A percentile compares a stretch with the other conserved stretches of the same genome.
Evolutionary conservation across 1,140 invertebrate genomes (phyloP).

Genomic region (Drosophila ironensis): DNA sequence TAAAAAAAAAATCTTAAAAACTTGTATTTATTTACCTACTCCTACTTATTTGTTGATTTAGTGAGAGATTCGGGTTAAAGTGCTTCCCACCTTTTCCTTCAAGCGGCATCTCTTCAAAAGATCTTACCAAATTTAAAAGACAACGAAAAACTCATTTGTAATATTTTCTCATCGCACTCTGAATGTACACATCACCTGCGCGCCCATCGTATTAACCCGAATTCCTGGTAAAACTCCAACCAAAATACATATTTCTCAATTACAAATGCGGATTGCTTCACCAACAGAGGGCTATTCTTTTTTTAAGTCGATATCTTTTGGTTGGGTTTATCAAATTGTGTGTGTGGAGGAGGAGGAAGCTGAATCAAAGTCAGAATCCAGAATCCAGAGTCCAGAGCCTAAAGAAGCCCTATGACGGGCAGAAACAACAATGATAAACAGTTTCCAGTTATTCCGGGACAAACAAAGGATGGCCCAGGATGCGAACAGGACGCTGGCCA

Average conservation of each 20-base stretch:
- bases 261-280: constrained; percentile 56
- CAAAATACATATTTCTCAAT: constrained; percentile 59
- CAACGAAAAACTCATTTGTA: constrained; percentile 45
- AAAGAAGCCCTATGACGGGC: constrained; percentile 32
- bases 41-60: too few species aligned
- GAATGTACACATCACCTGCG: constrained; percentile 49
- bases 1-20: too few species aligned
- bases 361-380: background rate
- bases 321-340: constrained; percentile 11
- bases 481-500: constrained; percentile 44
- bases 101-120: constrained; percentile 35
- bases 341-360: constrained; percentile 11
- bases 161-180: constrained; percentile 40
- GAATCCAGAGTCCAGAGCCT: background rate
- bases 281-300: constrained; percentile 59
- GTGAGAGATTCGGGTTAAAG: constrained; percentile 17
- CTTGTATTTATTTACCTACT: too few species aligned
- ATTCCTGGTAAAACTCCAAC: constrained; percentile 53
- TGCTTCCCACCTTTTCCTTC: constrained; percentile 6
- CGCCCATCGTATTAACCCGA: constrained; percentile 58
- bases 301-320: constrained; percentile 41
- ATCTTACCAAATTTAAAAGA: background rate
- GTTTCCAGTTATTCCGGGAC: constrained; percentile 69
- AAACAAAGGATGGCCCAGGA: constrained; percentile 57
- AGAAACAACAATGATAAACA: constrained; percentile 74